Evolutionary conservation across 2,888 invertebrate species (phyloP).

Genomic region (Apamea crenata): DNA sequence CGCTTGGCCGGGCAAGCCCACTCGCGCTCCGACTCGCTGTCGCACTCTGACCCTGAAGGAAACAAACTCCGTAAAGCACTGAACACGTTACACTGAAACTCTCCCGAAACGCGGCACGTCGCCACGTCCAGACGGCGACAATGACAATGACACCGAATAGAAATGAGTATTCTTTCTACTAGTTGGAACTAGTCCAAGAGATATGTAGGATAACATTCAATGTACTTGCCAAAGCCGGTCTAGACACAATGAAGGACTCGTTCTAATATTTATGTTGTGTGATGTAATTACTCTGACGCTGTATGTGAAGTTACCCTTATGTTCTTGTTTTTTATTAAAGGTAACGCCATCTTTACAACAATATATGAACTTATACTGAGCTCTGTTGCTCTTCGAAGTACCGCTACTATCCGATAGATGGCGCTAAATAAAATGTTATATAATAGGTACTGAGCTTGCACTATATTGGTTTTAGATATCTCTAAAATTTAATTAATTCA

Average conservation of each 20-base stretch:
- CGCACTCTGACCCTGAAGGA: slow-evolving; percentile 88
- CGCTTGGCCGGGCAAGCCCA: slow-evolving; percentile 94
- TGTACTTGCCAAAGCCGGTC: slow-evolving; percentile 58
- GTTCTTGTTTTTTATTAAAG: background rate
- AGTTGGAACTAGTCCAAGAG: slow-evolving; percentile 81
- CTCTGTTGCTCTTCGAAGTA: slow-evolving; percentile 36
- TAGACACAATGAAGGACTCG: slow-evolving; percentile 58
- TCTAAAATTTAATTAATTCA: background rate
- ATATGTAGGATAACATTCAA: slow-evolving; percentile 71
- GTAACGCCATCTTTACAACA: slow-evolving; percentile 69
- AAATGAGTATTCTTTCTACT: slow-evolving; percentile 75
- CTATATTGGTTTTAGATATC: background rate
- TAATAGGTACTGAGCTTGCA: no score
- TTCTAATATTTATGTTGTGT: slow-evolving; percentile 46
- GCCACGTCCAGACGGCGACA: slow-evolving; percentile 78
- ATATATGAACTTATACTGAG: background rate
- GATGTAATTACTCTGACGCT: slow-evolving; percentile 16
- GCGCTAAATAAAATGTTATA: slow-evolving; percentile 65
- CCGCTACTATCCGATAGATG: slow-evolving; percentile 78
- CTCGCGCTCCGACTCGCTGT: slow-evolving; percentile 93
- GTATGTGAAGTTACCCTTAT: slow-evolving; percentile 30
- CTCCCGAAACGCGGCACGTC: slow-evolving; percentile 67
- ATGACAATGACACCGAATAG: slow-evolving; percentile 86
- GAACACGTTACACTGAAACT: slow-evolving; percentile 47
- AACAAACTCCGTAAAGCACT: slow-evolving; percentile 64